Conservation (phyloP, 2,797 vertebrate species). For the Gadopsis marmoratus region DNA sequence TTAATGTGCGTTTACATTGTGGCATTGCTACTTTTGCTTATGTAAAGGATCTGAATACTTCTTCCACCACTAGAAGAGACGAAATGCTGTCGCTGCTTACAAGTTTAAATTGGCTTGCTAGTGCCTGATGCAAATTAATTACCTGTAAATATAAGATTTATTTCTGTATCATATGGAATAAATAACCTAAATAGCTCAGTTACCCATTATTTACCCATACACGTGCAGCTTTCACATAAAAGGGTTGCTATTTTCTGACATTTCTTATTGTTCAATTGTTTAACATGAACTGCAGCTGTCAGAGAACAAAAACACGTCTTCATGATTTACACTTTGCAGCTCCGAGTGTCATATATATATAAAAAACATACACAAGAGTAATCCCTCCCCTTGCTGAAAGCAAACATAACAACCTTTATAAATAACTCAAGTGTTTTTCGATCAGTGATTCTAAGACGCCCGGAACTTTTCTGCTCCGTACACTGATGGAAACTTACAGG, state of each 20-base stretch:
- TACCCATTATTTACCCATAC: background rate
- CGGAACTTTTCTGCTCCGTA: background rate
- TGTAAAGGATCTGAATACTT: too few relatives aligned
- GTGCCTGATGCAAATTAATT: background rate
- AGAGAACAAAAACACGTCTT: too few relatives aligned
- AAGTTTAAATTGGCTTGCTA: background rate
- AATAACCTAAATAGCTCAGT: background rate
- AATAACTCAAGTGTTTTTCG: background rate
- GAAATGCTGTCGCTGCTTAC: background rate
- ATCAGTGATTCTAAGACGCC: background rate
- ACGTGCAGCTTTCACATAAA: background rate
- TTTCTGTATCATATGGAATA: background rate
- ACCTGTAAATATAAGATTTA: background rate
- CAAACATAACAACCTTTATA: background rate
- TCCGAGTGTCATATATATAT: background rate
- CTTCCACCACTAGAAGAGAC: background rate
- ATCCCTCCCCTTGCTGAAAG: background rate
- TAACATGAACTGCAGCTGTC: background rate
- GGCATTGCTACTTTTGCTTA: too few relatives aligned
- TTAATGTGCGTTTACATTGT: too few relatives aligned
- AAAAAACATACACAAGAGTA: background rate
- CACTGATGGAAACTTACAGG: background rate
- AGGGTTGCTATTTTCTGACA: background rate
- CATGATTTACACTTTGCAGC: background rate
- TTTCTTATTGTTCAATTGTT: background rate